Percentiles rank a stretch among this genome's conserved stretches.
phyloP scores from a whole-genome alignment of 2,888 invertebrate genomes.

The Morpho achilles region DNA sequence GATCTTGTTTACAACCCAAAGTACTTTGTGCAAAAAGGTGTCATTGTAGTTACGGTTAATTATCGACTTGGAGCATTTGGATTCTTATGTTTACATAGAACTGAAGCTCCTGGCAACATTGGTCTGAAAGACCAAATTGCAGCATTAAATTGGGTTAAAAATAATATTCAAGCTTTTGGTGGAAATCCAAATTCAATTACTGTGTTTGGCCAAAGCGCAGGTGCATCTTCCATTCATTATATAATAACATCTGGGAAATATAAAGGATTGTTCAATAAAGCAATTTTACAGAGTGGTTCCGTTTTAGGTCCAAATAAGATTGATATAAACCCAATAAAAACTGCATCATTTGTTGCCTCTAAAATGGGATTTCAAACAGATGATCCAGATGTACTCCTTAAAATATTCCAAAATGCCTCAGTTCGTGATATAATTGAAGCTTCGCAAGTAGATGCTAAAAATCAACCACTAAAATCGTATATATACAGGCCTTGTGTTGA shows the following conservation, averaged over 20 bases:
- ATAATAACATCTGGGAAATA: slow-evolving; percentile 39
- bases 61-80: slow-evolving; percentile 49
- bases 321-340: slow-evolving; percentile 31
- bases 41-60: slow-evolving; percentile 47
- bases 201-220: slow-evolving; percentile 48
- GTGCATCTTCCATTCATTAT: slow-evolving; percentile 37
- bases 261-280: slow-evolving; percentile 42
- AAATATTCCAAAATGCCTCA: slow-evolving; percentile 35
- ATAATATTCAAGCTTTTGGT: slow-evolving; percentile 45
- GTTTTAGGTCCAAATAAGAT: slow-evolving; percentile 34
- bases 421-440: slow-evolving; percentile 34
- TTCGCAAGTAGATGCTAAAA: slow-evolving; percentile 27
- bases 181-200: slow-evolving; percentile 48
- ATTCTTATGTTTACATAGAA: slow-evolving; percentile 43
- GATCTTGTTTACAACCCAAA: slow-evolving; percentile 38
- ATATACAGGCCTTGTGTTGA: slow-evolving; percentile 38
- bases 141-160: slow-evolving; percentile 47
- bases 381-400: slow-evolving; percentile 35
- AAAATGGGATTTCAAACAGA: slow-evolving; percentile 33
- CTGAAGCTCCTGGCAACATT: slow-evolving; percentile 45
- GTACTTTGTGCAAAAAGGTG: slow-evolving; percentile 39
- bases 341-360: slow-evolving; percentile 32
- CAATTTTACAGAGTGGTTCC: slow-evolving; percentile 44
- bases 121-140: slow-evolving; percentile 50
- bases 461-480: slow-evolving; percentile 31